Conservation (phyloP, 2,113 vertebrate species). For the Chaetops frenatus region DNA sequence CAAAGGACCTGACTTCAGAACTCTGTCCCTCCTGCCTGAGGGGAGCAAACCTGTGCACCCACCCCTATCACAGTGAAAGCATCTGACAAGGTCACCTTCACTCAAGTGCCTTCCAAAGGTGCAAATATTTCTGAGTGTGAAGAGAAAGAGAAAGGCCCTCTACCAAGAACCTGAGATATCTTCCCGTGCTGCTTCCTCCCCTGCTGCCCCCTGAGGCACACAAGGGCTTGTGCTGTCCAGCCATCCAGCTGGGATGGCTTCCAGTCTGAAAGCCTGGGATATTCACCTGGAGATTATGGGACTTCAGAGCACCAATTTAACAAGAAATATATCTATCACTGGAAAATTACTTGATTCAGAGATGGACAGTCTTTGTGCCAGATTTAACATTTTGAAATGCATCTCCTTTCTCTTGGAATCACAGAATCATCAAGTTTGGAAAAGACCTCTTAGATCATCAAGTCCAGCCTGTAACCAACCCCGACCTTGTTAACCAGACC, state of each 20-base stretch:
- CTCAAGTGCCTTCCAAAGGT: neutral
- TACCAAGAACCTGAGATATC: neutral
- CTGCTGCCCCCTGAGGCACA: neutral
- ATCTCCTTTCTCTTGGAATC: neutral
- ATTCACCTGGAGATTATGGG: neutral
- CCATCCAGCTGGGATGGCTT: neutral
- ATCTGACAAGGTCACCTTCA: neutral
- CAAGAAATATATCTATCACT: neutral
- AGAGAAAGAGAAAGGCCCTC: neutral
- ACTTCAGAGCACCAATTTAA: neutral
- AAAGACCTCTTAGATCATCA: neutral
- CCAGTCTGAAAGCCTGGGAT: neutral
- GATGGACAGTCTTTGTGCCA: neutral
- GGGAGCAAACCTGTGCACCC: neutral
- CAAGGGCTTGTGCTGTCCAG: neutral
- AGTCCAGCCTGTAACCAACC: neutral
- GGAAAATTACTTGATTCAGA: neutral
- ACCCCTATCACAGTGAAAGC: neutral
- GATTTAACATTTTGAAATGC: neutral
- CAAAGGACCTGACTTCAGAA: neutral
- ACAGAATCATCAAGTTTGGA: neutral
- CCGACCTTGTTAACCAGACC: neutral
- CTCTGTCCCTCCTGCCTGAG: neutral
- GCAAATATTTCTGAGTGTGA: neutral
- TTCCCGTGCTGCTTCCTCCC: neutral